Conservation (phyloP, 1,140 invertebrate genomes). For the Trichomalopsis sarcophagae region DNA sequence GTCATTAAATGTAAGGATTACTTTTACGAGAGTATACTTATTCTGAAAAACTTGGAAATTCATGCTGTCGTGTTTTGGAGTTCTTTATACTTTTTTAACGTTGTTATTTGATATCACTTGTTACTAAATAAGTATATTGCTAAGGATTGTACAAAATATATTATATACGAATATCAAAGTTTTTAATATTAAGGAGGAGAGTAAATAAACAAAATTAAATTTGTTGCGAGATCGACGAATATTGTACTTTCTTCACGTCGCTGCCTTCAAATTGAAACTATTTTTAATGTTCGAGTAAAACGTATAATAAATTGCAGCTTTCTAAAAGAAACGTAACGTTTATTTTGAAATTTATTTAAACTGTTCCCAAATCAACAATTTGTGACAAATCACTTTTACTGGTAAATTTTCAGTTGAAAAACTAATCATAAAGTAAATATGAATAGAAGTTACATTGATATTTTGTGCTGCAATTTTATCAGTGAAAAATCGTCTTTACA, state of each 20-base stretch:
- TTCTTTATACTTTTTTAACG: slow-evolving; percentile 28
- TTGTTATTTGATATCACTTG: slow-evolving; percentile 35
- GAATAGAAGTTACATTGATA: too few relatives aligned
- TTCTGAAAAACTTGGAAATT: slow-evolving; percentile 19
- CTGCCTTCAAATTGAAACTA: neutral
- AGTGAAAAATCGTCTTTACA: too few relatives aligned
- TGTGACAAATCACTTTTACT: too few relatives aligned
- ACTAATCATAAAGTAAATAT: neutral
- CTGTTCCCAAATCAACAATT: too few relatives aligned
- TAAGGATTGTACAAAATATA: slow-evolving; percentile 36
- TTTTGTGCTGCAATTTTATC: too few relatives aligned
- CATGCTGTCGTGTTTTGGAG: neutral
- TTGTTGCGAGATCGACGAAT: neutral
- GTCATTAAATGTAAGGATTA: slow-evolving; percentile 33
- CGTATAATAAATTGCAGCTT: neutral
- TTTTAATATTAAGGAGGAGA: neutral
- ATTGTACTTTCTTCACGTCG: slow-evolving; percentile 14
- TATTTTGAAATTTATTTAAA: neutral
- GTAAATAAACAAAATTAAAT: neutral
- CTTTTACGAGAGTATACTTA: slow-evolving; percentile 11
- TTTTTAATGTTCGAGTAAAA: neutral
- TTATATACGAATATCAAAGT: slow-evolving; percentile 9
- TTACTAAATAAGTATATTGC: slow-evolving; percentile 29
- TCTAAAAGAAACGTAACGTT: neutral
- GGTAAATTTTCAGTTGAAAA: neutral